Evolutionary conservation across 2,113 vertebrate genomes (phyloP), one percentile per base, ranked within the genome.

Genomic region (Synodontis membranacea): DNA sequence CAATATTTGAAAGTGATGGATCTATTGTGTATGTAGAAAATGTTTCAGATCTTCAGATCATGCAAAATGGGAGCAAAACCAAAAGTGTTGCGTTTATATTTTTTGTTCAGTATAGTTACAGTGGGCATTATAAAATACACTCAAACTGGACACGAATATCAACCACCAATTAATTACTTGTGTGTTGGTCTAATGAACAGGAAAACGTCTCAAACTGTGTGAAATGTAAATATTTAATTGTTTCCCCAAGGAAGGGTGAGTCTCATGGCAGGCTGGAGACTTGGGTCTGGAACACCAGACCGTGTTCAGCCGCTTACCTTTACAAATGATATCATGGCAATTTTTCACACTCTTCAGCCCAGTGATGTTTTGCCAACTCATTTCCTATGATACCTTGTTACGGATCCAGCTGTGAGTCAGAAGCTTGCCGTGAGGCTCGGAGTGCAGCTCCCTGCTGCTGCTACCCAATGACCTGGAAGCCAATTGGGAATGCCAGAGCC

Each of bases 311-410:
- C 25, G 37, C 89, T 89, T 92, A 92, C 89, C 93, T 92, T 90
- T 93, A 93, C 91, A 94, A 96, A 96, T 96, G 94, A 94, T 96
- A 96, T 93, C 93, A 95, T 93, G 82, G 93, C 92, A 91, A 92
- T 93, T 94, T 93, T 95, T 96, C 94, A 94, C 90, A 93, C 94
- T 95, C 92, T 94, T 96, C 91, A 94, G 92, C 90, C 93, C 93
- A 95, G 90, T 95, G 95, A 96, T 96, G 94, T 95, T 96, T 95
- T 95, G 96, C 92, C 92, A 94, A 96, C 94, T 96, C 96, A 96
- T 93, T 96, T 94, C 93, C 92, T 94, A 91, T 94, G 94, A 97
- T 95, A 96, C 94, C 89, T 92, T 94, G 95, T 91, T 95, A 92
- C 90, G 89, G 92, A 92, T 94, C 96, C 96, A 96, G 96, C 96